A percentile compares a stretch with the other conserved stretches of the same genome.
These are phyloP conservation scores for Beris chalybata DNA, from an alignment of 2,888 invertebrate genomes.

Conservation along the genomic window DNA sequence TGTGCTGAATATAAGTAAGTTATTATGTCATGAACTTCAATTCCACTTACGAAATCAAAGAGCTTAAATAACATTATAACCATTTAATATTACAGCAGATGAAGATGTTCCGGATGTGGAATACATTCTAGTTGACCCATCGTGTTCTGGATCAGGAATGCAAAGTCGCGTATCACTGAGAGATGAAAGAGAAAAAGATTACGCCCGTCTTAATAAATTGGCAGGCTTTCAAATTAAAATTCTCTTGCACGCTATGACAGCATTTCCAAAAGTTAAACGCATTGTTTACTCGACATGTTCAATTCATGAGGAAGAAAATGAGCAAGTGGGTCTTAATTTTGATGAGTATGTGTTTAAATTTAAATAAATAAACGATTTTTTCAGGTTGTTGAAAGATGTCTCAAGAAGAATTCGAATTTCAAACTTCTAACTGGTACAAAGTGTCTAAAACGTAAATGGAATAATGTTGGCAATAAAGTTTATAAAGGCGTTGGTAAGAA, in stretches of 20 bases:
- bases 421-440: constrained; percentile 65
- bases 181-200: constrained; percentile 58
- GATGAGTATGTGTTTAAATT: background rate
- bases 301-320: constrained; percentile 86
- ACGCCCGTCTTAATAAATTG: constrained; percentile 64
- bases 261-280: constrained; percentile 79
- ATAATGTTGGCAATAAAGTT: constrained; percentile 66
- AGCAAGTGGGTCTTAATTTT: constrained; percentile 64
- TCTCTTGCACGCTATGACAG: constrained; percentile 79
- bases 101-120: constrained; percentile 70
- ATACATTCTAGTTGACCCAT: constrained; percentile 94
- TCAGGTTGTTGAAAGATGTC: constrained; percentile 62
- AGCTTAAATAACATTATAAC: background rate
- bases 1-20: constrained; percentile 66
- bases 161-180: constrained; percentile 59
- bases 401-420: constrained; percentile 58
- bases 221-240: constrained; percentile 82
- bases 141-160: constrained; percentile 92
- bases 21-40: constrained; percentile 7
- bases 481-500: constrained; percentile 69
- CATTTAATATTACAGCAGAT: constrained; percentile 39
- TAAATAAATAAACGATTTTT: background rate
- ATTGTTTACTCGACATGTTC: constrained; percentile 98
- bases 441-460: constrained; percentile 67
- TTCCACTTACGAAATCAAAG: background rate